Percentiles rank a stretch among this genome's conserved stretches.
Conservation (phyloP, 2,797 vertebrate genomes). For the Petrocephalus schoutedeni region DNA sequence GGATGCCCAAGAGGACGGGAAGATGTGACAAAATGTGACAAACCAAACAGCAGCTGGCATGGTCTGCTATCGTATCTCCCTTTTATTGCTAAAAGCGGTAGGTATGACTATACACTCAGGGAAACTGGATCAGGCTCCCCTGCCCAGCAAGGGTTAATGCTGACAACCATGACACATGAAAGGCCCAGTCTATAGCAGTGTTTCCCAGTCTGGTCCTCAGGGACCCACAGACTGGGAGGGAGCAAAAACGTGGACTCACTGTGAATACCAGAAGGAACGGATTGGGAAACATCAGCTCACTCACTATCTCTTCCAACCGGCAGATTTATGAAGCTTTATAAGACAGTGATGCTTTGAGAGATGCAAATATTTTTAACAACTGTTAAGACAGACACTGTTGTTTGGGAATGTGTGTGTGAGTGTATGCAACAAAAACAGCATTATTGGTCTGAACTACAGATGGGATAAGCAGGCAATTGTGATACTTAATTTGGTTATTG, state of each 20-base stretch:
- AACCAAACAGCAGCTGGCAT: neutral
- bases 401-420: neutral
- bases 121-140: neutral
- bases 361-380: neutral
- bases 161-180: neutral
- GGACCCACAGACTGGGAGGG: neutral
- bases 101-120: neutral
- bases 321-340: neutral
- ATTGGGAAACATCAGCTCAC: neutral
- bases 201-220: neutral
- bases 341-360: neutral
- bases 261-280: too few species aligned
- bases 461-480: neutral
- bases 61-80: neutral
- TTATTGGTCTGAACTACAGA: neutral
- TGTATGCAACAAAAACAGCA: neutral
- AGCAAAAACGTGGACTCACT: too few species aligned
- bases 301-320: neutral
- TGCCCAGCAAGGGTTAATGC: neutral
- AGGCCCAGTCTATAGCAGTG: neutral
- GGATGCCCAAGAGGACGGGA: neutral
- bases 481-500: neutral
- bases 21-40: neutral
- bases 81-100: neutral
- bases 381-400: neutral